Conservation (phyloP, 1,140 invertebrate genomes). For the Oncopodura yosiiana region DNA sequence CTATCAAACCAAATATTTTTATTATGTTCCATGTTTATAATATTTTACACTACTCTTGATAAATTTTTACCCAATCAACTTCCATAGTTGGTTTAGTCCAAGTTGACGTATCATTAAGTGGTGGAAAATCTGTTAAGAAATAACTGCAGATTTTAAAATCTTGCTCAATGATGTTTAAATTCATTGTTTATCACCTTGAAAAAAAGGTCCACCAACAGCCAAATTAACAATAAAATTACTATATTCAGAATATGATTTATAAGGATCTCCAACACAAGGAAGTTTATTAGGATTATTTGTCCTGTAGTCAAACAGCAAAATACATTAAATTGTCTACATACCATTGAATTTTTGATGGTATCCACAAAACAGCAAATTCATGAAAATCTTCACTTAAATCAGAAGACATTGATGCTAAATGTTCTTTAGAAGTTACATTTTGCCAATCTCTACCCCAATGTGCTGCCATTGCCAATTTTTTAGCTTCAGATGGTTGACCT, state of each 20-base stretch:
- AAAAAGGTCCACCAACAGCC: slow-evolving; percentile 23
- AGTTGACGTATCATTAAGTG: background rate
- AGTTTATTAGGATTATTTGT: slow-evolving; percentile 8
- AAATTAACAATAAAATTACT: slow-evolving; percentile 20
- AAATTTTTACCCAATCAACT: slow-evolving; percentile 25
- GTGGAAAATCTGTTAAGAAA: background rate
- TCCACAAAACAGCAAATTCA: slow-evolving; percentile 31
- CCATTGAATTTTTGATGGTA: slow-evolving; percentile 23
- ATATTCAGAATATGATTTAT: slow-evolving; percentile 6
- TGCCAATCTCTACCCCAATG: slow-evolving; percentile 21
- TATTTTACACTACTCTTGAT: too few relatives aligned
- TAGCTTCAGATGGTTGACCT: slow-evolving; percentile 15
- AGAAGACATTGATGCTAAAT: background rate
- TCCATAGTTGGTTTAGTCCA: slow-evolving; percentile 24
- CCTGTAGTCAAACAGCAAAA: slow-evolving; percentile 13
- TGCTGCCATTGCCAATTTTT: slow-evolving; percentile 11
- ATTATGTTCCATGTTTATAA: too few relatives aligned
- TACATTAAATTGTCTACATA: slow-evolving; percentile 27
- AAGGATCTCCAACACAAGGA: slow-evolving; percentile 6
- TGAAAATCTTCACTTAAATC: slow-evolving; percentile 27
- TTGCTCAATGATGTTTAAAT: too few relatives aligned
- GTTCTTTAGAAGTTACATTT: slow-evolving; percentile 7
- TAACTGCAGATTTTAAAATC: too few relatives aligned
- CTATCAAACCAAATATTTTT: too few relatives aligned
- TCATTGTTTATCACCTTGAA: background rate